phyloP scores from a whole-genome alignment of 2,113 vertebrate genomes.

The Typhlomys cinereus region DNA sequence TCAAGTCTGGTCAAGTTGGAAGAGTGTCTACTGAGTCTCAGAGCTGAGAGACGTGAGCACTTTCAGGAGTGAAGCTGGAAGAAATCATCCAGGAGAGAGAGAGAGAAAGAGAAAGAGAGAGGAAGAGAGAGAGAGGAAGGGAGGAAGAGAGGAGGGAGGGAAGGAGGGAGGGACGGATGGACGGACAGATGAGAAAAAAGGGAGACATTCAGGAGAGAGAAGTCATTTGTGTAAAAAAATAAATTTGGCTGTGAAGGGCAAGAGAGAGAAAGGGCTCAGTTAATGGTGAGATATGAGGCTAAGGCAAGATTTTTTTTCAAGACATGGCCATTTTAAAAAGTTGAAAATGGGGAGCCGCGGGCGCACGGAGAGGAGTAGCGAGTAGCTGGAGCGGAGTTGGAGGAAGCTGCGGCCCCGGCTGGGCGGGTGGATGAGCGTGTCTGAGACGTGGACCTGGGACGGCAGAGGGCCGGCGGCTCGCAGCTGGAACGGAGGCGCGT shows the following conservation, averaged over 20 bases:
- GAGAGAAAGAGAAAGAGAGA: too few species aligned
- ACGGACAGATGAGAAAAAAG: too few species aligned
- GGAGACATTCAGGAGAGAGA: too few species aligned
- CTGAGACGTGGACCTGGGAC: background rate
- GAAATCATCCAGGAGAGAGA: background rate
- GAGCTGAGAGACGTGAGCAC: background rate
- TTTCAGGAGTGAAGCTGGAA: background rate
- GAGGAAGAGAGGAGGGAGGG: too few species aligned
- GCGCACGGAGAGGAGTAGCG: constrained; percentile 37
- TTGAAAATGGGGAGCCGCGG: too few species aligned
- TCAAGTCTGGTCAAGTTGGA: background rate
- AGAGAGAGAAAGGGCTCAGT: background rate
- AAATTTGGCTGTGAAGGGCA: background rate
- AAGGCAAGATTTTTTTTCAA: background rate
- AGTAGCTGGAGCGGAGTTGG: constrained; percentile 68
- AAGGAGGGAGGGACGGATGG: too few species aligned
- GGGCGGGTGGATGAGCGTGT: background rate
- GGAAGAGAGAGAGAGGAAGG: too few species aligned
- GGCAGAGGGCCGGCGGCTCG: too few species aligned
- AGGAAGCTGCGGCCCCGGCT: constrained; percentile 26
- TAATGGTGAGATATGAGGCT: background rate
- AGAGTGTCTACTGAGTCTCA: too few species aligned
- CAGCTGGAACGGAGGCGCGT: background rate
- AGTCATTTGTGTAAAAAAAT: background rate
- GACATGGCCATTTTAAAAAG: too few species aligned